Evolutionary conservation across 2,888 invertebrate species (phyloP), one percentile per base, ranked within the genome.

Genomic region (Ichneumon xanthorius): DNA sequence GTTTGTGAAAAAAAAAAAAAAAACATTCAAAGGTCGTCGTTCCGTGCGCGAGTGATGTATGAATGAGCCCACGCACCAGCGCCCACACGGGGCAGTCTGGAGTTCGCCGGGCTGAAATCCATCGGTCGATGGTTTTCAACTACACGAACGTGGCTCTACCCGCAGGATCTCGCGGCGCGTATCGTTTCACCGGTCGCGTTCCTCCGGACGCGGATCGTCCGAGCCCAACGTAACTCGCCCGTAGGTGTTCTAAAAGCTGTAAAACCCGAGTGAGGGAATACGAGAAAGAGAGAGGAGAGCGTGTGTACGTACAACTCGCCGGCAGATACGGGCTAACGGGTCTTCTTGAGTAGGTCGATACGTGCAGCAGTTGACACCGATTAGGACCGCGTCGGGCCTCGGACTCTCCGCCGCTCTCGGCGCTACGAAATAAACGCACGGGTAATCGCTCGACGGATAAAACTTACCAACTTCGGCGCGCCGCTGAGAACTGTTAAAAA

Each of bases 301-400:
- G 40, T 45, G 22, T 14, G 48, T 14, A 58, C 19, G 71, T 26
- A 71, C 14, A n/a, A 14, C 79, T 63, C 80, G 6, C 78, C 84
- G 85, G 84, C 88, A 89, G 90, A 90, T 90, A 91, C 89, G 89
- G 88, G 88, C 90, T 93, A 93, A 93, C 93, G 93, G 93, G 89
- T 92, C 92, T 91, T 91, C 86, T 84, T 90, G 90, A 93, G 93
- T 93, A 93, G 93, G 93, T 92, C 93, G 93, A 91, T 93, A 92
- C 92, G 92, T 93, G 93, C 92, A 92, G 91, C 91, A 89, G 90
- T 92, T 91, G 92, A 92, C 91, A 92, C 91, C 90, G 92, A 93
- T 93, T 93, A 93, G 93, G 90, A 91, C 61, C 16, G n/a, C 53
- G 26, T 86, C 82, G 80, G 70, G 75, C 77, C 87, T 75, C 70